phyloP scores from a whole-genome alignment of 2,113 vertebrate species.

The Holacanthus passer region DNA sequence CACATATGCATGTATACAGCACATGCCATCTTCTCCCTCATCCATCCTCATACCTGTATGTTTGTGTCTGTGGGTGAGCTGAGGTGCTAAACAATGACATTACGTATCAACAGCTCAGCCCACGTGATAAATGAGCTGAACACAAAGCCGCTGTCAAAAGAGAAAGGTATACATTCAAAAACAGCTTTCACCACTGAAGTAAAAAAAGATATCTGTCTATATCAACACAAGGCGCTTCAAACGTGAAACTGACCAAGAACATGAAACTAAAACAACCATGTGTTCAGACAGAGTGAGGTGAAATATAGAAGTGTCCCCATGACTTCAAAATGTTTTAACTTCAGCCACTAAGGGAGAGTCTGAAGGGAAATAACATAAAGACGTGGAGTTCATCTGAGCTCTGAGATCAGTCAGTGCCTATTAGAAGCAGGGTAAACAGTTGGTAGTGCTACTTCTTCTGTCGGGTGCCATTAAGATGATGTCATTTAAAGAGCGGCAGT shows the following conservation, averaged over 20 bases:
- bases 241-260: background rate
- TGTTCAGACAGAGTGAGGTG: background rate
- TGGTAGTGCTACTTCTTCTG: no score
- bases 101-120: constrained; percentile 19
- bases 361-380: background rate
- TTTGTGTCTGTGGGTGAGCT: constrained; percentile 32
- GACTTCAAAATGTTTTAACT: background rate
- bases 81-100: constrained; percentile 56
- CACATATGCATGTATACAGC: background rate
- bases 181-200: background rate
- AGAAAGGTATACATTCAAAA: background rate
- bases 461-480: no score
- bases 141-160: constrained; percentile 20
- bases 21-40: background rate
- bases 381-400: background rate
- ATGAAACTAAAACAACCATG: background rate
- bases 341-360: background rate
- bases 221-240: background rate
- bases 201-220: background rate
- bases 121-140: constrained; percentile 18
- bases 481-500: no score
- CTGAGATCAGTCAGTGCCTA: background rate
- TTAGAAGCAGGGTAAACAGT: no score
- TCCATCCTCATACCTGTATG: constrained; percentile 31
- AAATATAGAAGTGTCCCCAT: background rate